Percentiles rank a stretch among this genome's conserved stretches.
Conservation (phyloP, 2,113 vertebrate genomes). For the Rhea americana region DNA sequence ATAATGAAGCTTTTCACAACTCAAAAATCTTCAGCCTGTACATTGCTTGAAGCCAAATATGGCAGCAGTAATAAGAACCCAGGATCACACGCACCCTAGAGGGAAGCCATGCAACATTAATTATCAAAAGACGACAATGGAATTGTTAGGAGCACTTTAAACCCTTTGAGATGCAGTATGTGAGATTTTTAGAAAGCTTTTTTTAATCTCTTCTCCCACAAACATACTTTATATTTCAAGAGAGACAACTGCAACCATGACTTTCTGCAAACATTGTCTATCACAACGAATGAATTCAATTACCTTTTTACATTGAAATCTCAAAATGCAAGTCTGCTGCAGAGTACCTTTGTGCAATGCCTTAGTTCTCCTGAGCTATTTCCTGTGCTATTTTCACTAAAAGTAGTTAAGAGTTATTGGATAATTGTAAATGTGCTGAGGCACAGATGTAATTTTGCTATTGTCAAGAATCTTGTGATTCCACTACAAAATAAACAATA, state of each 20-base stretch:
- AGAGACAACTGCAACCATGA: not conserved
- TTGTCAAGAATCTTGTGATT: not conserved
- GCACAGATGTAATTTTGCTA: not conserved
- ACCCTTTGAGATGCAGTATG: not conserved
- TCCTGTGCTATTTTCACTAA: not conserved
- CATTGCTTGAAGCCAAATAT: slow-evolving; percentile 49
- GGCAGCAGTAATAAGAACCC: slow-evolving; percentile 16
- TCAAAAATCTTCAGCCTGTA: not conserved
- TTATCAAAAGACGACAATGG: slow-evolving; percentile 18
- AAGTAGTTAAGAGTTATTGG: not conserved
- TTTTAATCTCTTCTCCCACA: not conserved
- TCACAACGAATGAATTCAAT: not conserved
- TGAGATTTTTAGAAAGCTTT: not conserved
- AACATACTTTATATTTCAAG: not conserved
- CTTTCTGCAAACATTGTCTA: not conserved
- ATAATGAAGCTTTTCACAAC: slow-evolving; percentile 56
- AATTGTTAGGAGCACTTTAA: not conserved
- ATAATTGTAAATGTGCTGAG: not conserved
- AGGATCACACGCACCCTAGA: not conserved
- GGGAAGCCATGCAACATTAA: slow-evolving; percentile 11
- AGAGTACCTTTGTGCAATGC: not conserved
- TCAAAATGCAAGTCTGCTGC: not conserved
- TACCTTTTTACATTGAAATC: not conserved
- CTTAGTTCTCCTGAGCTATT: not conserved
- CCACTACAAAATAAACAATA: not conserved